A percentile compares a stretch with the other conserved stretches of the same genome.
These are phyloP conservation scores for Drosophila santomea DNA, from an alignment of 1,140 invertebrate genomes.

Conservation along the genomic window DNA sequence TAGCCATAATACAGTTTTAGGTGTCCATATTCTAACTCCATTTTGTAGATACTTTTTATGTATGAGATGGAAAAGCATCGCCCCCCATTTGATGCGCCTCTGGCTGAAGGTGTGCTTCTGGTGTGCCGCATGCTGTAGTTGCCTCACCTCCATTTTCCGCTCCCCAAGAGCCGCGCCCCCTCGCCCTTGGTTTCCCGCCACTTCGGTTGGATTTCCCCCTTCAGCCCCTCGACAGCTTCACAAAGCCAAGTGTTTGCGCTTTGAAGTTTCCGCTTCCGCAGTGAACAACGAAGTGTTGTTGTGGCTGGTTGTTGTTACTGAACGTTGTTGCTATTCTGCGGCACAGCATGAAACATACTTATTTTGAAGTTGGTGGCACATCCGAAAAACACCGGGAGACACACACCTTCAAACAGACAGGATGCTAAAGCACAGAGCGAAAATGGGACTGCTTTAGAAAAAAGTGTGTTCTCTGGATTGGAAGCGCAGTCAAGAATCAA, in stretches of 20 bases:
- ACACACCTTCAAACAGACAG: neutral
- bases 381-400: slow-evolving; percentile 33
- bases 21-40: too few species aligned
- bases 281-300: slow-evolving; percentile 55
- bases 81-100: neutral
- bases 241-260: slow-evolving; percentile 74
- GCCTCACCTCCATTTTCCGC: slow-evolving; percentile 5
- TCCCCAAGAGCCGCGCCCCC: neutral
- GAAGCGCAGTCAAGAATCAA: neutral
- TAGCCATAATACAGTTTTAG: too few species aligned
- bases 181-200: slow-evolving; percentile 5
- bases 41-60: too few species aligned
- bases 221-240: slow-evolving; percentile 52
- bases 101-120: slow-evolving; percentile 23
- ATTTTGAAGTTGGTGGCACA: slow-evolving; percentile 77
- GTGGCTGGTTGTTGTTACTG: slow-evolving; percentile 21
- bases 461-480: too few species aligned
- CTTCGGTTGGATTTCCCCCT: slow-evolving; percentile 7
- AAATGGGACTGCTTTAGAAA: neutral
- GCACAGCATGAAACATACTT: slow-evolving; percentile 66
- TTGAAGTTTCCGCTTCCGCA: slow-evolving; percentile 80
- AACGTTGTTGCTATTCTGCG: slow-evolving; percentile 40
- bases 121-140: slow-evolving; percentile 24
- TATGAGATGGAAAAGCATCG: neutral
- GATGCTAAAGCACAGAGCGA: neutral